A percentile compares a stretch with the other conserved stretches of the same genome.
These are phyloP conservation scores for Pontoporia blainvillei DNA, from an alignment of 2,113 vertebrate species.

Conservation along the genomic window DNA sequence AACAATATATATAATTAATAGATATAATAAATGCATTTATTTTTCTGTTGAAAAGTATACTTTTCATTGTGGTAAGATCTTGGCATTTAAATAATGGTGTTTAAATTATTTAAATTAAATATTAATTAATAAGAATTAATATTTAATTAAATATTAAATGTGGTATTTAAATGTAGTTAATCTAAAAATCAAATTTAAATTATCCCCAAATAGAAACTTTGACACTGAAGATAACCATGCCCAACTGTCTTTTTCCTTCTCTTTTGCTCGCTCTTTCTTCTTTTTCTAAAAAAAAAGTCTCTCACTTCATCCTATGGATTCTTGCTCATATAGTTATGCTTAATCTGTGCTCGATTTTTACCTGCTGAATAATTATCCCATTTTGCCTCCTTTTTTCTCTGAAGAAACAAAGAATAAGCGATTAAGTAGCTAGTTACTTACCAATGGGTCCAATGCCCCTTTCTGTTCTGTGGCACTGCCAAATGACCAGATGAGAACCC, in stretches of 20 bases:
- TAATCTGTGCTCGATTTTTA: background rate
- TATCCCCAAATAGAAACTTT: background rate
- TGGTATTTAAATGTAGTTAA: background rate
- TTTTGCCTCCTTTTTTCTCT: background rate
- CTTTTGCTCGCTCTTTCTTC: background rate
- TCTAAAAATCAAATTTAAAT: constrained; percentile 2
- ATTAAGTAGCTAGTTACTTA: background rate
- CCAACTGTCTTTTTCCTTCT: background rate
- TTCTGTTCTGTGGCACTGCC: background rate
- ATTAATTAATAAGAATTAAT: background rate
- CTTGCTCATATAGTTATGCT: background rate
- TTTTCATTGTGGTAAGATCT: background rate
- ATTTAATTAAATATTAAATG: background rate
- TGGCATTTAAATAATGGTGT: background rate
- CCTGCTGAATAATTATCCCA: background rate
- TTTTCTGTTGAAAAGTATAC: background rate
- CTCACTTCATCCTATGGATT: background rate
- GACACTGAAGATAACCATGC: background rate
- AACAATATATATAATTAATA: background rate
- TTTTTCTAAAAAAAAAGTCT: background rate
- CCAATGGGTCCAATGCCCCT: background rate
- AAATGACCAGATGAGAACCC: background rate
- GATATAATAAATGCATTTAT: background rate
- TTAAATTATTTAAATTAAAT: background rate
- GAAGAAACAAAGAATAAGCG: background rate